A percentile compares a stretch with the other conserved stretches of the same genome.
Evolutionary conservation across 2,888 invertebrate genomes (phyloP).

Genomic region (Polylopha cassiicola): DNA sequence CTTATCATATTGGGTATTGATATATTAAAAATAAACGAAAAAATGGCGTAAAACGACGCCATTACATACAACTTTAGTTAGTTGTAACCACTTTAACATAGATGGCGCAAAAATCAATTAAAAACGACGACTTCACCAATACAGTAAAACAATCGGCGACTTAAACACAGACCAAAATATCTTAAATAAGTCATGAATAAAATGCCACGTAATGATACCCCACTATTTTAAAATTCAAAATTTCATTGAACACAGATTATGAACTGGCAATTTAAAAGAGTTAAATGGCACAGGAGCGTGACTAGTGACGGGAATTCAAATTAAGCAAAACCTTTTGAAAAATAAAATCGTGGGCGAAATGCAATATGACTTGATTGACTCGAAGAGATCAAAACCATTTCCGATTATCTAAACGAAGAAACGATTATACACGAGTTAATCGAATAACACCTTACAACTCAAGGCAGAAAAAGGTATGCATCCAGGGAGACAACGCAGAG

Average conservation of each 20-base stretch:
- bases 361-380: conserved; percentile 62
- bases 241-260: conserved; percentile 1
- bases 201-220: conserved; percentile 13
- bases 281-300: conserved; percentile 53
- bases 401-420: conserved; percentile 23
- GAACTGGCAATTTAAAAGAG: not conserved
- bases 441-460: conserved; percentile 12
- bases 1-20: no score
- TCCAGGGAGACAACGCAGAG: no score
- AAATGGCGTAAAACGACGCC: no score
- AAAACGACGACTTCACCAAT: no score
- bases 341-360: conserved; percentile 46
- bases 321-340: conserved; percentile 28
- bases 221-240: conserved; percentile 19
- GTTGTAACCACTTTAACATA: no score
- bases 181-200: conserved; percentile 16
- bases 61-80: no score
- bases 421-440: conserved; percentile 13
- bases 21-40: no score
- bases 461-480: no score
- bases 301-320: conserved; percentile 38
- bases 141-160: no score
- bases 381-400: conserved; percentile 66
- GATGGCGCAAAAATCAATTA: no score
- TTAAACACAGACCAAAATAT: conserved; percentile 7